These are phyloP conservation scores for Calyptommatus sinebrachiatus DNA, from an alignment of 2,113 vertebrate species.

Conservation along the genomic window DNA sequence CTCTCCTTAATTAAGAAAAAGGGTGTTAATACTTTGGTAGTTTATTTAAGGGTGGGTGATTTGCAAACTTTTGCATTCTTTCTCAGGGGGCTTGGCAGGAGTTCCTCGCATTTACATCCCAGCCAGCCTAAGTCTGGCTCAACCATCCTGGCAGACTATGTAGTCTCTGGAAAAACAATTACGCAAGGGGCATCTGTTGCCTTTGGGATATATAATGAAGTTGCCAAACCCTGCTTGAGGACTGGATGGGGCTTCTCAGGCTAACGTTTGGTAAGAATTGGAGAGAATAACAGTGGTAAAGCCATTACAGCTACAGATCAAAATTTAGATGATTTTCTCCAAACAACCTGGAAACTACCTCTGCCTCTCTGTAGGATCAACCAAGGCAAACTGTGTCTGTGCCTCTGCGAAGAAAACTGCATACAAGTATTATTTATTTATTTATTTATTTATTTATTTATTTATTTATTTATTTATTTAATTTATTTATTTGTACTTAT, in stretches of 20 bases:
- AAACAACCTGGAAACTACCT: background rate
- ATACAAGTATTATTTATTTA: no score
- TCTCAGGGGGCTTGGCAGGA: background rate
- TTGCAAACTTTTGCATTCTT: background rate
- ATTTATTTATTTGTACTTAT: no score
- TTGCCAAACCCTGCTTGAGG: no score
- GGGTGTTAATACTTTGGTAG: background rate
- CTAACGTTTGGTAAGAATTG: no score
- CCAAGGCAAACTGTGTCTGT: no score
- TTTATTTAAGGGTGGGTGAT: background rate
- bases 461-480: no score
- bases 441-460: no score
- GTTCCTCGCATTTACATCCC: slow-evolving; percentile 18
- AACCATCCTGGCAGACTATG: background rate
- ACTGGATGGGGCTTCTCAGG: no score
- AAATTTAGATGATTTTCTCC: background rate
- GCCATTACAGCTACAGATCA: background rate
- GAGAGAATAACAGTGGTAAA: no score
- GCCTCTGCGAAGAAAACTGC: no score
- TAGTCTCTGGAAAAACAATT: background rate
- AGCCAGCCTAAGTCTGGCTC: background rate
- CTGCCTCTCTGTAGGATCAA: no score
- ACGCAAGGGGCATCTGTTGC: background rate
- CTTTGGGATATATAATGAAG: no score
- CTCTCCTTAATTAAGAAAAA: slow-evolving; percentile 8